A percentile compares a stretch with the other conserved stretches of the same genome.
Evolutionary conservation across 2,888 invertebrate species (phyloP).

Genomic region (Helobdella robusta): DNA sequence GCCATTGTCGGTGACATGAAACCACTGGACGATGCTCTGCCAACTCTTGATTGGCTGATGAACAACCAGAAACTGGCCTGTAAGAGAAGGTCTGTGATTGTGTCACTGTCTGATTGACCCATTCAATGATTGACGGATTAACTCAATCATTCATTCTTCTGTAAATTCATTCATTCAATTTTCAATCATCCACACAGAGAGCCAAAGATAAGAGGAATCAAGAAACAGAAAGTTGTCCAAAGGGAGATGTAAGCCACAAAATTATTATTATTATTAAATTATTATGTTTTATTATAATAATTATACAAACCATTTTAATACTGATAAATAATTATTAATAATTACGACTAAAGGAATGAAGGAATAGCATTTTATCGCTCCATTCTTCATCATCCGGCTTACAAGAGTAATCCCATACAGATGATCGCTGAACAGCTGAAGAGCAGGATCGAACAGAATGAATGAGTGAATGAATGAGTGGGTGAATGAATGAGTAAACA

Average conservation of each 20-base stretch:
- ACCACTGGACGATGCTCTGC: constrained; percentile 42
- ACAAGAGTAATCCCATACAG: constrained; percentile 4
- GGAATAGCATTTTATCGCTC: background rate
- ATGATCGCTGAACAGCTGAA: constrained; percentile 1
- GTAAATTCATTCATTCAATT: background rate
- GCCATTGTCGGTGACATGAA: constrained; percentile 45
- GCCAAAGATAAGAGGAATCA: constrained; percentile 37
- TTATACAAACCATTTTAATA: no score
- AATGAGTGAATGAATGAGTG: no score
- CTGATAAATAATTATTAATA: no score
- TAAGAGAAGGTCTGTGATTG: background rate
- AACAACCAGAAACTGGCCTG: constrained; percentile 4
- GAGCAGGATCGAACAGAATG: background rate
- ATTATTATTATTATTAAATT: no score
- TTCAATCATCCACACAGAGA: background rate
- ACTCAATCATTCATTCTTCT: constrained; percentile 7
- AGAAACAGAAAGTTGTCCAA: constrained; percentile 39
- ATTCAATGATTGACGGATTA: no score
- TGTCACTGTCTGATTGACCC: background rate
- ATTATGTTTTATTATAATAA: no score
- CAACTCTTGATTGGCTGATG: constrained; percentile 43
- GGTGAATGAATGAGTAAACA: no score
- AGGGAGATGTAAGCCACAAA: constrained; percentile 39
- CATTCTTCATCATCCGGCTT: background rate
- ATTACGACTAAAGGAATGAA: background rate